Conservation (phyloP, 2,113 vertebrate species). For the Toxostoma redivivum region DNA sequence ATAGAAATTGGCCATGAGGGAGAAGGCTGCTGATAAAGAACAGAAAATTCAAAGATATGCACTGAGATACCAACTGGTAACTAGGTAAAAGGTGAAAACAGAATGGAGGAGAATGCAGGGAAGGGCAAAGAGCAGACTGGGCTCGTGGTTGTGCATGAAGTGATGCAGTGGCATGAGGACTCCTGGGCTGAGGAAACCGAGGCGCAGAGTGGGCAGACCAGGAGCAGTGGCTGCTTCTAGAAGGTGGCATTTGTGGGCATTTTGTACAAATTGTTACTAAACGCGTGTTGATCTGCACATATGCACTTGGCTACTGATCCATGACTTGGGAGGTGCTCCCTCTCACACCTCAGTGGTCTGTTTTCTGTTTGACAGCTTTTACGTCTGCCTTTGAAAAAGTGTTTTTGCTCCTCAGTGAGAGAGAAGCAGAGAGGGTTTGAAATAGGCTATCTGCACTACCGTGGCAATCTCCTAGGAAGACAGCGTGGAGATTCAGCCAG, state of each 20-base stretch:
- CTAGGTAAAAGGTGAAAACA: background rate
- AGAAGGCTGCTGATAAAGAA: background rate
- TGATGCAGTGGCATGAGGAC: rapidly evolving
- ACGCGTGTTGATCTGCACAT: background rate
- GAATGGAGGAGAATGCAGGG: background rate
- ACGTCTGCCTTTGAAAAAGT: background rate
- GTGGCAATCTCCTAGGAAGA: background rate
- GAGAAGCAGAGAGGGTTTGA: background rate
- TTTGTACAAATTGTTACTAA: background rate
- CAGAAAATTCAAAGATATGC: background rate
- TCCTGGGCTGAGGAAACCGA: background rate
- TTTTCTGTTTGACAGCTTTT: background rate
- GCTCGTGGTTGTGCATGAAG: no score
- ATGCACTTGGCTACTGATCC: background rate
- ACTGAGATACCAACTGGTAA: background rate
- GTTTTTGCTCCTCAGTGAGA: background rate
- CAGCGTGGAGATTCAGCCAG: background rate
- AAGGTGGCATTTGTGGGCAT: background rate
- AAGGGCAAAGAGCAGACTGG: background rate
- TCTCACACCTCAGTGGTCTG: background rate
- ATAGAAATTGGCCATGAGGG: slow-evolving; percentile 24
- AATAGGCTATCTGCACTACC: background rate
- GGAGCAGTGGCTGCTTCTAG: background rate
- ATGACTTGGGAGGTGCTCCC: background rate
- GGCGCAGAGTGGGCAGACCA: background rate